A percentile compares a stretch with the other conserved stretches of the same genome.
Conservation (phyloP, 2,113 vertebrate genomes). For the Butastur rufipennis region DNA sequence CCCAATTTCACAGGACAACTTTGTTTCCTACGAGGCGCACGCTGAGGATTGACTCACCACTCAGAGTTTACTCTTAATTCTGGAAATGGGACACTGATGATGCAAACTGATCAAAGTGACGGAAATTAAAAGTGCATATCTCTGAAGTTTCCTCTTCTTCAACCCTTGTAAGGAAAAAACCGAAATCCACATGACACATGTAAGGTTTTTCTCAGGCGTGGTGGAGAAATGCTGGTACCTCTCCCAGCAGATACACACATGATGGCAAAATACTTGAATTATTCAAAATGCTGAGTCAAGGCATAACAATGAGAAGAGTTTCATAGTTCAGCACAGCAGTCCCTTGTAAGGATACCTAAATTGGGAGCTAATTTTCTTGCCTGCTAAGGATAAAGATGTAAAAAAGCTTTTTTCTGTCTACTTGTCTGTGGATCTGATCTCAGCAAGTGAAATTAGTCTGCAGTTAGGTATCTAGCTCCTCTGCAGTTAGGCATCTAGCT, state of each 20-base stretch:
- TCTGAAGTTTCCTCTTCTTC: not conserved
- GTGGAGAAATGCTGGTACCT: not conserved
- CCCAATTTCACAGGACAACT: rapidly evolving
- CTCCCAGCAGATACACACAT: not conserved
- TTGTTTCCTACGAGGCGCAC: rapidly evolving
- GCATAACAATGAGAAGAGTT: not conserved
- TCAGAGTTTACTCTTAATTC: rapidly evolving
- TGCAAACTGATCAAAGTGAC: rapidly evolving
- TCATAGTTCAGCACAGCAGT: not conserved
- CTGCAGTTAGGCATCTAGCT: not conserved
- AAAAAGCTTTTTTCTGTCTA: not conserved
- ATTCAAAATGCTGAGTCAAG: not conserved
- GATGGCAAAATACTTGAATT: not conserved
- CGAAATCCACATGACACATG: rapidly evolving
- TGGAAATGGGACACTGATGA: rapidly evolving
- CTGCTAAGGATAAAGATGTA: not conserved
- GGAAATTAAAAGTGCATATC: rapidly evolving
- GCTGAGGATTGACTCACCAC: not conserved
- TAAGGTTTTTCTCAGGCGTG: not conserved
- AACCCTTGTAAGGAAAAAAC: not conserved
- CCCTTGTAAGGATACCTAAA: not conserved
- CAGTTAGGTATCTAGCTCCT: not conserved
- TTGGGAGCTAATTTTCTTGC: not conserved
- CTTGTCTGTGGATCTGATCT: not conserved
- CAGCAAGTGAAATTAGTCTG: not conserved